These are phyloP conservation scores for Hippopotamus amphibius DNA, from an alignment of 2,113 vertebrate species.

Conservation along the genomic window DNA sequence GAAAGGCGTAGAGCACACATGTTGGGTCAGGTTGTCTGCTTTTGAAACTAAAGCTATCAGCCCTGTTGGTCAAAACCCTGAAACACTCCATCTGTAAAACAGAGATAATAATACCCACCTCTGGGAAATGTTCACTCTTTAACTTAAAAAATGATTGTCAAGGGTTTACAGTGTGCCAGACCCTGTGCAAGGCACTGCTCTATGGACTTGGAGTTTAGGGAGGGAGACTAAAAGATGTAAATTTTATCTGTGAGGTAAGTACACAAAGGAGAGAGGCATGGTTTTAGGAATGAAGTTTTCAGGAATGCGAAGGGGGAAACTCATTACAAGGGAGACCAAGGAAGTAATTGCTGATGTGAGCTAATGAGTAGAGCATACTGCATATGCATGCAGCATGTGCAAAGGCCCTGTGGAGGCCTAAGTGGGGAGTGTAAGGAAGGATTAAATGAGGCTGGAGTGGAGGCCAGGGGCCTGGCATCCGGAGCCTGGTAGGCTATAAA, in stretches of 20 bases:
- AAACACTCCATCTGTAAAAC: neutral
- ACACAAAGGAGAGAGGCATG: neutral
- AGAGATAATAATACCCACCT: neutral
- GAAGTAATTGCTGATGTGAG: neutral
- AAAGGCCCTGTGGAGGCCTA: neutral
- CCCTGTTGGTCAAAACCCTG: neutral
- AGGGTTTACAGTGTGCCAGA: neutral
- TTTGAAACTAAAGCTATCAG: neutral
- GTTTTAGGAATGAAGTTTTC: neutral
- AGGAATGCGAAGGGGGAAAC: neutral
- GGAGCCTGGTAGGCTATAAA: neutral
- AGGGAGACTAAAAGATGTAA: neutral
- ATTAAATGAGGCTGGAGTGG: too few relatives aligned
- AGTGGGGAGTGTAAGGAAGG: too few relatives aligned
- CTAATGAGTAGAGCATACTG: neutral
- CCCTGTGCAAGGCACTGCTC: neutral
- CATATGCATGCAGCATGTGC: neutral
- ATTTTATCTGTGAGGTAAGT: too few relatives aligned
- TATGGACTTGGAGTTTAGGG: neutral
- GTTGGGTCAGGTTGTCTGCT: neutral
- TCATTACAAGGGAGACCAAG: neutral
- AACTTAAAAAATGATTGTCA: neutral
- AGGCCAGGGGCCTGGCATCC: fast-evolving
- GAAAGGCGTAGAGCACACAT: neutral
- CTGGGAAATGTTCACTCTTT: neutral